These are phyloP conservation scores for Nezara viridula DNA, from an alignment of 2,888 invertebrate genomes.

Conservation along the genomic window DNA sequence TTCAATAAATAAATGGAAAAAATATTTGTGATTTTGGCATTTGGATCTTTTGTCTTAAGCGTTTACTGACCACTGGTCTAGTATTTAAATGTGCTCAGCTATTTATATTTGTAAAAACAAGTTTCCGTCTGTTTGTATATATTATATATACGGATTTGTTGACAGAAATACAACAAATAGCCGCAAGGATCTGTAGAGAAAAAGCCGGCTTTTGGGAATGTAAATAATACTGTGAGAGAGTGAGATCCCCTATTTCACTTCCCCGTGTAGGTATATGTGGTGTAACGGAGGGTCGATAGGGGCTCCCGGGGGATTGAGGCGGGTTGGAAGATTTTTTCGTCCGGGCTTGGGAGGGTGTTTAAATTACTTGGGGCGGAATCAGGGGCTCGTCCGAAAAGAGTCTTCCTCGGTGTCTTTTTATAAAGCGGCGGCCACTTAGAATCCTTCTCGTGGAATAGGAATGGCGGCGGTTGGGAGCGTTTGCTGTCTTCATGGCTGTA, in stretches of 20 bases:
- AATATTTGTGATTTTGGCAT: too few relatives aligned
- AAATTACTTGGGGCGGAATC: constrained; percentile 48
- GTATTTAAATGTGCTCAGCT: too few relatives aligned
- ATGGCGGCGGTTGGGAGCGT: background rate
- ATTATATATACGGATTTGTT: constrained; percentile 13
- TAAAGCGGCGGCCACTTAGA: constrained; percentile 43
- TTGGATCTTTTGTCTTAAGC: too few relatives aligned
- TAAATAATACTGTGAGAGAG: constrained; percentile 49
- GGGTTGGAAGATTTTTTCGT: constrained; percentile 46
- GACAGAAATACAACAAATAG: constrained; percentile 48
- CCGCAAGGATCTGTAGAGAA: constrained; percentile 17
- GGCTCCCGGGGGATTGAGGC: constrained; percentile 21
- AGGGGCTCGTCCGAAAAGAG: constrained; percentile 1
- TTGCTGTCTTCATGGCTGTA: background rate
- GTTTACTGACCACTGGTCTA: too few relatives aligned
- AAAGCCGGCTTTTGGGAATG: constrained; percentile 40
- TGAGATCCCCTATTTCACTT: constrained; percentile 49
- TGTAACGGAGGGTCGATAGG: constrained; percentile 49
- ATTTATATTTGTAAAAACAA: too few relatives aligned
- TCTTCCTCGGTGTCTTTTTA: constrained; percentile 37
- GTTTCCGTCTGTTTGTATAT: too few relatives aligned
- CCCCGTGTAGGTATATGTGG: constrained; percentile 46
- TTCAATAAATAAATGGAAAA: too few relatives aligned
- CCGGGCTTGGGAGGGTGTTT: constrained; percentile 35
- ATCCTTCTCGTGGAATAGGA: background rate